phyloP scores from a whole-genome alignment of 1,140 invertebrate genomes.

The Aphelinus atriplicis region DNA sequence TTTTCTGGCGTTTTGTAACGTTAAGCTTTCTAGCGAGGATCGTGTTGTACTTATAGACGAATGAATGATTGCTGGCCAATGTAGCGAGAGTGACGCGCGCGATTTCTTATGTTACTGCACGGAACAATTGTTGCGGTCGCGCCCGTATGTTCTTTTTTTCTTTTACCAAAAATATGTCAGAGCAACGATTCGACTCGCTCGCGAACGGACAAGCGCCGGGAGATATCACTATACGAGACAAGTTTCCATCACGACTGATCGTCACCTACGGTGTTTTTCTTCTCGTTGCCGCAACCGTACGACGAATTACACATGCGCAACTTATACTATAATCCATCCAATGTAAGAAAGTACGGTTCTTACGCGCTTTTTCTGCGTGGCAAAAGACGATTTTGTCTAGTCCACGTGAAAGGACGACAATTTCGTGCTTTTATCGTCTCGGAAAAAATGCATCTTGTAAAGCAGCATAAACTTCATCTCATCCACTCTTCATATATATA shows the following conservation, averaged over 20 bases:
- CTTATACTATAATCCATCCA: constrained; percentile 27
- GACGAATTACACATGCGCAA: constrained; percentile 19
- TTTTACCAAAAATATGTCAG: no score
- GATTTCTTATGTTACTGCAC: no score
- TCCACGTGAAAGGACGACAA: neutral
- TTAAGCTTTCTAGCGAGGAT: no score
- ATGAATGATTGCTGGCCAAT: no score
- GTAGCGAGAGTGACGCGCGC: no score
- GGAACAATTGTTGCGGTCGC: no score
- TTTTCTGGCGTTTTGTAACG: no score
- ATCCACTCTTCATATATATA: constrained; percentile 28
- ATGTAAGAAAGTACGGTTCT: constrained; percentile 25
- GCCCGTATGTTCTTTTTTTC: no score
- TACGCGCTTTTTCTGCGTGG: constrained; percentile 16
- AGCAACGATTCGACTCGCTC: no score
- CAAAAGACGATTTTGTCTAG: neutral
- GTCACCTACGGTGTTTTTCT: constrained; percentile 11
- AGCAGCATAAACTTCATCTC: constrained; percentile 24
- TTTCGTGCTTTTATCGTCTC: constrained; percentile 20
- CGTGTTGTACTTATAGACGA: no score
- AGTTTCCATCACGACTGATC: constrained; percentile 7
- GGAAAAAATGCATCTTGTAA: constrained; percentile 29
- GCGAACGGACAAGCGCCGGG: no score
- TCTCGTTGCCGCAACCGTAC: constrained; percentile 14
- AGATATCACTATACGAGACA: no score